Evolutionary conservation across 2,113 vertebrate species (phyloP), one percentile per base, ranked within the genome.

Genomic region (Puntigrus tetrazona): DNA sequence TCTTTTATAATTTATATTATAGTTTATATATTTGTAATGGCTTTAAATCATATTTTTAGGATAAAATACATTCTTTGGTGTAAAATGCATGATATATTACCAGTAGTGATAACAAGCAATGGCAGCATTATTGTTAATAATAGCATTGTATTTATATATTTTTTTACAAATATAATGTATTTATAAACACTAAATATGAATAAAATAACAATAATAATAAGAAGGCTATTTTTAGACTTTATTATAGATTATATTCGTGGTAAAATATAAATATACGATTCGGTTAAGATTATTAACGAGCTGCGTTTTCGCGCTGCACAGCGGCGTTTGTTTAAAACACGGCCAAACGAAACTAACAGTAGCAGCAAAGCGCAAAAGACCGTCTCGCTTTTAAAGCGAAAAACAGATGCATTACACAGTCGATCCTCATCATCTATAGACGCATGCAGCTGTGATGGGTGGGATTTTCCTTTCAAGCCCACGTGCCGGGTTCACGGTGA

Each of bases 401-500:
- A 75, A 75, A n/a, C 73, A 75, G 31, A 82, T 82, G 31, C 65
- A 50, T 36, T n/a, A 13, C 41, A 47, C n/a, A 69, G 63, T 80
- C 78, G 47, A 36, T 81, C 65, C 65, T 65, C 78, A 67, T 81
- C 45, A 81, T 70, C 27, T 67, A 5, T 59, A 31, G 16, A 63
- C 7, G 25, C 34, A 77, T 84, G 77, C 84, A 80, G 84, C 81
- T 83, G 87, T 27, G 77, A 61, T 82, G 65, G 80, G 63, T 55
- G 80, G 81, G 81, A 41, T 78, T 74, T 80, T 88, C 14, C 61
- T 86, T 87, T 73, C 81, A 84, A n/a, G 72, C 83, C 77, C 70
- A 84, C 59, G 84, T 86, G 87, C 83, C 59, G 16, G 38, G 38
- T 76, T 72, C 67, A 63, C 61, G 78, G 22, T 77, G 72, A 88